Conservation (phyloP, 2,888 invertebrate genomes). For the Rhorus exstirpatorius region DNA sequence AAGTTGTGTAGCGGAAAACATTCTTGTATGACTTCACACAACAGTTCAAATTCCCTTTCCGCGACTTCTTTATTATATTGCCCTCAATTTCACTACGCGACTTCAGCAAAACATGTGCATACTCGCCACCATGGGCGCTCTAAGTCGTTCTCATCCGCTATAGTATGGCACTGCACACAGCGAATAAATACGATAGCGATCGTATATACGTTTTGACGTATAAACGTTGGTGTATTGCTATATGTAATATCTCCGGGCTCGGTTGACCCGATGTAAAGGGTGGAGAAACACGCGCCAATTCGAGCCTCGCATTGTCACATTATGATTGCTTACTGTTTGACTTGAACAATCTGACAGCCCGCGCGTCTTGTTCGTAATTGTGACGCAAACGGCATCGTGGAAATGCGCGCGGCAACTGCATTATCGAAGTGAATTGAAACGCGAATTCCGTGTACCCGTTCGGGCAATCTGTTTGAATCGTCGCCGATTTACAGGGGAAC, state of each 20-base stretch:
- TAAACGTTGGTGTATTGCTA: constrained; percentile 24
- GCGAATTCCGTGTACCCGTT: constrained; percentile 19
- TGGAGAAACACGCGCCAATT: constrained; percentile 62
- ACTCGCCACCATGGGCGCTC: too few relatives aligned
- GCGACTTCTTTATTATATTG: too few relatives aligned
- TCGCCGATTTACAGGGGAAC: constrained; percentile 6
- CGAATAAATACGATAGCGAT: constrained; percentile 49
- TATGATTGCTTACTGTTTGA: constrained; percentile 69
- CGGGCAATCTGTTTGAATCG: constrained; percentile 21
- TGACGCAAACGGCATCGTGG: constrained; percentile 49
- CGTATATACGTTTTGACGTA: constrained; percentile 24
- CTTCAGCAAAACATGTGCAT: too few relatives aligned
- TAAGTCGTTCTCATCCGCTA: too few relatives aligned
- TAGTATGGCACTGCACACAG: too few relatives aligned
- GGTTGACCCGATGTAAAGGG: constrained; percentile 20
- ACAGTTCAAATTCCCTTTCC: too few relatives aligned
- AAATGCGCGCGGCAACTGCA: constrained; percentile 21
- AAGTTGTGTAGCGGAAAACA: too few relatives aligned
- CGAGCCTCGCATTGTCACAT: constrained; percentile 65
- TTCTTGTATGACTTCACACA: too few relatives aligned
- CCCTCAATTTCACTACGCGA: too few relatives aligned
- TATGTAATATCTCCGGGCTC: constrained; percentile 17
- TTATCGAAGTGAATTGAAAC: constrained; percentile 19
- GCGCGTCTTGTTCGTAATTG: constrained; percentile 33
- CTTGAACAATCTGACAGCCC: constrained; percentile 60